Conservation (phyloP, 2,888 invertebrate species). For the Heliconius sara region DNA sequence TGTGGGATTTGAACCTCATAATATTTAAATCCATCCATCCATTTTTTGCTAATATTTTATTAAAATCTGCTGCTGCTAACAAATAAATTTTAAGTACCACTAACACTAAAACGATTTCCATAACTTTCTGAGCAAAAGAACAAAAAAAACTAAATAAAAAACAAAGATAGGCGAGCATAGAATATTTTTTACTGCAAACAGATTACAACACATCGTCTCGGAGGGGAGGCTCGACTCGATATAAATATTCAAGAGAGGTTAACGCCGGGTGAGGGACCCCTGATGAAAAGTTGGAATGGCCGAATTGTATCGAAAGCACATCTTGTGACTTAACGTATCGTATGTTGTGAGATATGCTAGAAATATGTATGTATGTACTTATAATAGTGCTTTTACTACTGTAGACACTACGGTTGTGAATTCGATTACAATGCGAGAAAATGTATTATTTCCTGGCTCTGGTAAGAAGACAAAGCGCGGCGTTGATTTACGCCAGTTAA, state of each 20-base stretch:
- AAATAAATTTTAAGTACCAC: neutral
- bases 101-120: neutral
- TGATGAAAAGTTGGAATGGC: constrained; percentile 56
- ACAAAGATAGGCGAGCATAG: constrained; percentile 19
- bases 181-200: constrained; percentile 59
- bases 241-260: constrained; percentile 73
- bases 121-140: constrained; percentile 8
- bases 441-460: too few relatives aligned
- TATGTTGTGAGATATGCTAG: neutral
- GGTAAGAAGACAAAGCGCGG: too few relatives aligned
- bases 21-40: neutral
- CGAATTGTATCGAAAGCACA: constrained; percentile 36
- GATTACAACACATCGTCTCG: constrained; percentile 52
- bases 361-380: neutral
- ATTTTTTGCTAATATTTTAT: neutral
- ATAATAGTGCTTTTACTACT: neutral
- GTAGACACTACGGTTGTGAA: neutral
- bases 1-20: too few relatives aligned
- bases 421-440: neutral
- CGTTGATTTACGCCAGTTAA: too few relatives aligned
- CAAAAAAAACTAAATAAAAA: constrained; percentile 26
- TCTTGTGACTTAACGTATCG: constrained; percentile 33
- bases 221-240: constrained; percentile 50
- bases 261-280: constrained; percentile 60
- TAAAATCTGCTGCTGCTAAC: neutral